Evolutionary conservation across 2,113 vertebrate genomes (phyloP).

Genomic region (Pseudopodoces humilis): DNA sequence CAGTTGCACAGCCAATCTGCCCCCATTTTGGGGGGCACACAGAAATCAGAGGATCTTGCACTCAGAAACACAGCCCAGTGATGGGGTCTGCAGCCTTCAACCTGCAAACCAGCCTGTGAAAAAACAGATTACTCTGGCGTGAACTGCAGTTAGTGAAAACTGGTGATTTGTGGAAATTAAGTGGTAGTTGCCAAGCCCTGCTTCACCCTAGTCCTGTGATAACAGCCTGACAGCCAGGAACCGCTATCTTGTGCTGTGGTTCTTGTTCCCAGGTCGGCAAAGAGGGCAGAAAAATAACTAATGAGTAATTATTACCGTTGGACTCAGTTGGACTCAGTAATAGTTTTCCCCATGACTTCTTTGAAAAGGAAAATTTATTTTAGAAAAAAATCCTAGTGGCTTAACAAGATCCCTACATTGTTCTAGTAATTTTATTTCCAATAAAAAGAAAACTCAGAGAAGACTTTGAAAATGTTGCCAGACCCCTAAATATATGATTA

Average conservation of each 20-base stretch:
- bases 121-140: accelerated
- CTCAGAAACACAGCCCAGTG: neutral
- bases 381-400: neutral
- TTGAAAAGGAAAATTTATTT: neutral
- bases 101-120: accelerated
- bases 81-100: neutral
- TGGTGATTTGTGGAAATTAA: neutral
- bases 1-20: accelerated
- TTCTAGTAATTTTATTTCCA: neutral
- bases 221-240: neutral
- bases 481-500: neutral
- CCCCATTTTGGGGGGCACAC: accelerated
- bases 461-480: neutral
- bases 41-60: accelerated
- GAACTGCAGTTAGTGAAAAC: neutral
- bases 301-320: neutral
- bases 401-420: neutral
- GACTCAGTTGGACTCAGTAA: neutral
- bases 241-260: accelerated
- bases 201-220: accelerated
- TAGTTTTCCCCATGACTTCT: neutral
- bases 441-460: neutral
- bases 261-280: neutral
- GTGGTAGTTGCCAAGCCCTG: neutral
- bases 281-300: neutral